Evolutionary conservation across 1,140 invertebrate genomes (phyloP).

Genomic region (Heliconius congener): DNA sequence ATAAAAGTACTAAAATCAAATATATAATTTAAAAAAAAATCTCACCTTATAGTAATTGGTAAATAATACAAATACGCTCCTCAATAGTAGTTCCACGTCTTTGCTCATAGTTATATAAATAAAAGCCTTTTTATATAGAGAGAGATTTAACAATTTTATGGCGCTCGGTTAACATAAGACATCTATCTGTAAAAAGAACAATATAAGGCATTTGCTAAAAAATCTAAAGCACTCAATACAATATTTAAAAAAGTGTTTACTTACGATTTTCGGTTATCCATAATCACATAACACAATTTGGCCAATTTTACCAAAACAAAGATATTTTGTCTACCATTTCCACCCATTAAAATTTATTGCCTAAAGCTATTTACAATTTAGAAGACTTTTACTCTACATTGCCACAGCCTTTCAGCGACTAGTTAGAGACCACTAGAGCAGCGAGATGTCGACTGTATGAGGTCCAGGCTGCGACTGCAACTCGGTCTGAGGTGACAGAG

Average conservation of each 20-base stretch:
- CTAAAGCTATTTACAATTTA: background rate
- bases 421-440: background rate
- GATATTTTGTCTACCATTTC: background rate
- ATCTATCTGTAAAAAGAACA: background rate
- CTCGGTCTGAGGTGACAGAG: background rate
- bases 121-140: background rate
- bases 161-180: background rate
- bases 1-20: background rate
- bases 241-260: background rate
- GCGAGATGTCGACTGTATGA: constrained; percentile 3
- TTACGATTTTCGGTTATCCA: constrained; percentile 2
- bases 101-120: background rate
- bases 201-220: background rate
- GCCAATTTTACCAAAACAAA: too few relatives aligned
- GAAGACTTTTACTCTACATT: background rate
- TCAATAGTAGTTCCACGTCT: background rate
- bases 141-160: background rate
- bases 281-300: background rate
- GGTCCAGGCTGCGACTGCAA: constrained; percentile 19
- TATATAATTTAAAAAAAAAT: background rate
- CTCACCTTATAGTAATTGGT: background rate
- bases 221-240: background rate
- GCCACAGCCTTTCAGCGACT: background rate
- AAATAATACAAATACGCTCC: background rate
- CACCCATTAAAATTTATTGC: background rate